Percentiles rank a stretch among this genome's conserved stretches.
Evolutionary conservation across 1,140 invertebrate species (phyloP).

Genomic region (Papilio aristodemus): DNA sequence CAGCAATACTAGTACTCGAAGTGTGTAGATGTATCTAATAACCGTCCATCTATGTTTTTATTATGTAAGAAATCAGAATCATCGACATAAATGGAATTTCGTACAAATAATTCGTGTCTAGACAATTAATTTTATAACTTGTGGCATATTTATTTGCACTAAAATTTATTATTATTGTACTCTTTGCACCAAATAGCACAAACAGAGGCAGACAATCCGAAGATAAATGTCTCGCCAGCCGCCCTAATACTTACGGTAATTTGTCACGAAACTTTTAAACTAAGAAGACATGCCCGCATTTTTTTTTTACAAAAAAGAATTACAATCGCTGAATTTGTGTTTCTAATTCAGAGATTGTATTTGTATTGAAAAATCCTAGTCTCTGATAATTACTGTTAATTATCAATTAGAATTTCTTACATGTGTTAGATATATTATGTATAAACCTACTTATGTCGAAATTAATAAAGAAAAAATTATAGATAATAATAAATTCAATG

Average conservation of each 20-base stretch:
- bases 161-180: constrained; percentile 19
- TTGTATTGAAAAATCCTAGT: too few species aligned
- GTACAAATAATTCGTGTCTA: not conserved
- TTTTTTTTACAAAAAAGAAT: not conserved
- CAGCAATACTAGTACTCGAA: not conserved
- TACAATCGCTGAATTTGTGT: not conserved
- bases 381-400: too few species aligned
- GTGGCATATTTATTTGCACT: constrained; percentile 14
- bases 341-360: too few species aligned
- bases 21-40: too few species aligned
- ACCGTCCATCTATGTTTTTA: too few species aligned
- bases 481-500: too few species aligned
- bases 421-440: too few species aligned
- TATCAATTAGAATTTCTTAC: too few species aligned
- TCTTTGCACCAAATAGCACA: constrained; percentile 11
- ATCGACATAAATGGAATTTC: not conserved
- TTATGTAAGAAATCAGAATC: too few species aligned
- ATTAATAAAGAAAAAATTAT: too few species aligned
- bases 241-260: constrained; percentile 13
- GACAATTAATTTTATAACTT: constrained; percentile 14
- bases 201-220: constrained; percentile 20
- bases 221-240: constrained; percentile 14
- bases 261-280: constrained; percentile 20
- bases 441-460: too few species aligned
- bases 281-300: constrained; percentile 6